Evolutionary conservation across 1,140 invertebrate genomes (phyloP).

Genomic region (Drosophila persimilis): DNA sequence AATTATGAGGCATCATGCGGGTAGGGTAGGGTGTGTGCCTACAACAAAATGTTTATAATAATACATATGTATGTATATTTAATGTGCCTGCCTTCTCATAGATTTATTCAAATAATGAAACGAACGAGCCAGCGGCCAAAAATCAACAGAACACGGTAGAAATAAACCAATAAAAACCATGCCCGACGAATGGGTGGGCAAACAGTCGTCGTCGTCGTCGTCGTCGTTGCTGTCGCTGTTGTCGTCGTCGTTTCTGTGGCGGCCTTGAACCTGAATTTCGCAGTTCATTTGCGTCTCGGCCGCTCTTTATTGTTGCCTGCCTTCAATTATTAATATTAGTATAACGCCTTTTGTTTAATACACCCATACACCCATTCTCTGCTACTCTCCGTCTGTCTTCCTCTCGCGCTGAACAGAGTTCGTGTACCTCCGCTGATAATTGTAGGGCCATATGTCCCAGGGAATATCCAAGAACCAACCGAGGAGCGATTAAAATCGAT

Average conservation of each 20-base stretch:
- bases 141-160: background rate
- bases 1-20: background rate
- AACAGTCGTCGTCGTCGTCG: conserved; percentile 41
- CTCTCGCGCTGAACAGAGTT: background rate
- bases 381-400: too few species aligned
- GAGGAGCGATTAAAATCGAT: too few species aligned
- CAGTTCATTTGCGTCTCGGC: conserved; percentile 54
- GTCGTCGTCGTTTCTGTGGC: conserved; percentile 28
- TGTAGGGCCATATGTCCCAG: too few species aligned
- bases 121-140: conserved; percentile 7
- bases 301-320: conserved; percentile 12
- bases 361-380: conserved; percentile 4
- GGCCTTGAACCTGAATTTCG: conserved; percentile 77
- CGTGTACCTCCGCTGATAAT: background rate
- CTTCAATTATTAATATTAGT: conserved; percentile 47
- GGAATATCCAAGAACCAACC: too few species aligned
- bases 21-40: too few species aligned
- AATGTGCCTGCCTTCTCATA: background rate
- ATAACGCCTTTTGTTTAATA: conserved; percentile 62
- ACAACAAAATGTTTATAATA: too few species aligned
- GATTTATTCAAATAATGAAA: background rate
- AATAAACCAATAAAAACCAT: too few species aligned
- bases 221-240: too few species aligned
- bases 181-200: conserved; percentile 43
- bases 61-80: too few species aligned